A percentile compares a stretch with the other conserved stretches of the same genome.
These are phyloP conservation scores for Callosobruchus maculatus DNA, from an alignment of 2,888 invertebrate genomes.

Conservation along the genomic window DNA sequence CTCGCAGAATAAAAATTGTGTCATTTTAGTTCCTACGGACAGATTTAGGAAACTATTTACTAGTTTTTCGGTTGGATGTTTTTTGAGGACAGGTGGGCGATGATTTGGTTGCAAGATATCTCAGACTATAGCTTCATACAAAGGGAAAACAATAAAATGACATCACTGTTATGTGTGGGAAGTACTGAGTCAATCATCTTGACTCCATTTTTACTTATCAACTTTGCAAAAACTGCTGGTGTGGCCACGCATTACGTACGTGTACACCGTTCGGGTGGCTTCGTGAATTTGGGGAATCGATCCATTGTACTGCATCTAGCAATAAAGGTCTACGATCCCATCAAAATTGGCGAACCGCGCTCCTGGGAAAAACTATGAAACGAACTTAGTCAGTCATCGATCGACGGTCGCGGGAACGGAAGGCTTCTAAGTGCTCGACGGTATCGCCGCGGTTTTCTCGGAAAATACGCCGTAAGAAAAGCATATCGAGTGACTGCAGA, in stretches of 20 bases:
- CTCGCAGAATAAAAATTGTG: too few relatives aligned
- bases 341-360: neutral
- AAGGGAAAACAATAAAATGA: too few relatives aligned
- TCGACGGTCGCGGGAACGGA: neutral
- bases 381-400: neutral
- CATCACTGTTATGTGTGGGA: too few relatives aligned
- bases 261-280: neutral
- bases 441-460: slow-evolving; percentile 4
- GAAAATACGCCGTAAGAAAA: slow-evolving; percentile 4
- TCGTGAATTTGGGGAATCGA: slow-evolving; percentile 1
- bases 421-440: neutral
- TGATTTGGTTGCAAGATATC: too few relatives aligned
- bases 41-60: too few relatives aligned
- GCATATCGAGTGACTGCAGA: slow-evolving; percentile 10
- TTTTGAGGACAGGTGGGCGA: too few relatives aligned
- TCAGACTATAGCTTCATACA: too few relatives aligned
- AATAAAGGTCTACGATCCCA: slow-evolving; percentile 7
- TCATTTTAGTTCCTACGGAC: too few relatives aligned
- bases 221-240: too few relatives aligned
- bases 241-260: neutral
- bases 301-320: neutral
- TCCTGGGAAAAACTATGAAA: neutral
- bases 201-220: too few relatives aligned
- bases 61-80: too few relatives aligned
- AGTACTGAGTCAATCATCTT: too few relatives aligned